Conservation (phyloP, 2,113 vertebrate species). For the Pangasianodon hypophthalmus region DNA sequence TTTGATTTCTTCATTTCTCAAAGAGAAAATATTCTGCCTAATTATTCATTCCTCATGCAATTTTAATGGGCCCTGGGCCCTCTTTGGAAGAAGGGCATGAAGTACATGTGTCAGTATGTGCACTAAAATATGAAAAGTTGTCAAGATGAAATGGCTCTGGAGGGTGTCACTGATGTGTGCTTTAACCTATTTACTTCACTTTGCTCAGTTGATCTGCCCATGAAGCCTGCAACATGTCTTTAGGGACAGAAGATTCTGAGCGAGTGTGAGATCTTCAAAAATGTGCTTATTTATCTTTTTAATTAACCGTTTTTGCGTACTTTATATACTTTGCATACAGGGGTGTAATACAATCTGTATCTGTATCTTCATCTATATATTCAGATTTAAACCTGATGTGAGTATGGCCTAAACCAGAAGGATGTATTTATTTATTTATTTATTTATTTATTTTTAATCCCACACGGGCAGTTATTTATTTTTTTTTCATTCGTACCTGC, state of each 20-base stretch:
- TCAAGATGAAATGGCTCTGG: conserved; percentile 68
- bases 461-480: background rate
- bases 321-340: background rate
- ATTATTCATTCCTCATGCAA: conserved; percentile 78
- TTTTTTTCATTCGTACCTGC: background rate
- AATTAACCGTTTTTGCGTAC: background rate
- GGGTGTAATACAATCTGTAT: background rate
- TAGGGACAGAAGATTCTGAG: conserved; percentile 37
- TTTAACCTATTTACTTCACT: conserved; percentile 76
- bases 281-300: conserved; percentile 30
- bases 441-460: background rate
- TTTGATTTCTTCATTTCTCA: conserved; percentile 73
- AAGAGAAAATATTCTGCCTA: conserved; percentile 73
- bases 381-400: background rate
- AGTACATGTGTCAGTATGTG: conserved; percentile 79
- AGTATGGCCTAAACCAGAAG: background rate
- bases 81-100: conserved; percentile 72
- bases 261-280: conserved; percentile 4
- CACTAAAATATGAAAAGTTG: conserved; percentile 61
- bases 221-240: conserved; percentile 40
- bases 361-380: background rate
- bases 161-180: conserved; percentile 74
- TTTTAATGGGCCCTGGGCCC: conserved; percentile 70
- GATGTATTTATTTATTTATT: background rate
- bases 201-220: conserved; percentile 56